phyloP scores from a whole-genome alignment of 2,113 vertebrate species.

The Chunga burmeisteri region DNA sequence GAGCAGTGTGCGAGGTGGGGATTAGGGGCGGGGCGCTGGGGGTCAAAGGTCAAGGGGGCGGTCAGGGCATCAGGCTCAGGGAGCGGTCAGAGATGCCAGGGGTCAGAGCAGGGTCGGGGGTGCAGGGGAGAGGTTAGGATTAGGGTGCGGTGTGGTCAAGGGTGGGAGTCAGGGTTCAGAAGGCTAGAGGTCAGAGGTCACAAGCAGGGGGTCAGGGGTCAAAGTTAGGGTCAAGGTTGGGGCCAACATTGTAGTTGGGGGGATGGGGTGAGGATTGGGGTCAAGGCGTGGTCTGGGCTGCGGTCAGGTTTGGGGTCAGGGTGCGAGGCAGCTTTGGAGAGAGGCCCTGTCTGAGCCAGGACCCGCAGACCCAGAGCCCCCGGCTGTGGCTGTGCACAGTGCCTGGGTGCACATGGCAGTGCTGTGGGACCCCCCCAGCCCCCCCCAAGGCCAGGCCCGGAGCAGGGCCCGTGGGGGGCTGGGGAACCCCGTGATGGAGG shows the following conservation, averaged over 20 bases:
- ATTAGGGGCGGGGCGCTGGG: not conserved
- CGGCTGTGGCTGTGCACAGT: too few species aligned
- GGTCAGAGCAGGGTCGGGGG: too few species aligned
- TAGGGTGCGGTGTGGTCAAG: too few species aligned
- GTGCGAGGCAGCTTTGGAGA: not conserved
- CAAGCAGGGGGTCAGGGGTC: not conserved
- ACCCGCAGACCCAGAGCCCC: not conserved
- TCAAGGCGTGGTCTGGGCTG: not conserved
- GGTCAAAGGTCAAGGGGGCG: not conserved
- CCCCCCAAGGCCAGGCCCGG: accelerated
- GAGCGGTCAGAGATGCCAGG: not conserved
- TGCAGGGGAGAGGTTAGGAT: accelerated
- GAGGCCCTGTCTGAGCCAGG: not conserved
- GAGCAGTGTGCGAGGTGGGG: too few species aligned
- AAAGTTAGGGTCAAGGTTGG: not conserved
- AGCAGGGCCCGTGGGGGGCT: accelerated
- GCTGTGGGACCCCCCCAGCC: not conserved
- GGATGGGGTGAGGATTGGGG: accelerated
- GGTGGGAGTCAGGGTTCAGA: not conserved
- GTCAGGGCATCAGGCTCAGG: not conserved
- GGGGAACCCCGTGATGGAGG: accelerated
- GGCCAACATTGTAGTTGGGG: accelerated
- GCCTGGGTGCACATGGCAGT: not conserved
- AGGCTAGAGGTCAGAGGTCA: not conserved
- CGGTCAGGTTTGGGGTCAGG: not conserved